A percentile compares a stretch with the other conserved stretches of the same genome.
These are phyloP conservation scores for Chrysopa pallens DNA, from an alignment of 1,140 invertebrate species.

Conservation along the genomic window DNA sequence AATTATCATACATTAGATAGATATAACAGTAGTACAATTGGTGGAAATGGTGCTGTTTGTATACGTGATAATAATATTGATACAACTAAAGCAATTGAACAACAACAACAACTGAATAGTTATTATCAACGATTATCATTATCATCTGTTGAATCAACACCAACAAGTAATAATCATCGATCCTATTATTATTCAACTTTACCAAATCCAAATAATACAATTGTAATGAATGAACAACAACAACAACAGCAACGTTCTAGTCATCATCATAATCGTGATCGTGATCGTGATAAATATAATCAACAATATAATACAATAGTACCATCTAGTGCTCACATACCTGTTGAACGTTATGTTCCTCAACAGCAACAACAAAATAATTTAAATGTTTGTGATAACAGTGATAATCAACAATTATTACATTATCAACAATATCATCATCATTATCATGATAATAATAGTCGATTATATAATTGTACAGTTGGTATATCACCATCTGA, in stretches of 20 bases:
- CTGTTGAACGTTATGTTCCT: constrained; percentile 46
- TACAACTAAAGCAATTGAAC: neutral
- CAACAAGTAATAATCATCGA: neutral
- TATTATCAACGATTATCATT: constrained; percentile 7
- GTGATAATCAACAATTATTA: constrained; percentile 6
- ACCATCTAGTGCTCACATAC: constrained; percentile 44
- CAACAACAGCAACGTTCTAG: neutral
- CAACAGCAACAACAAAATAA: constrained; percentile 10
- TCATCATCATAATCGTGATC: neutral
- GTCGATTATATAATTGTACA: too few relatives aligned
- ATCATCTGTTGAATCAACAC: constrained; percentile 8
- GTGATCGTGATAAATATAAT: neutral
- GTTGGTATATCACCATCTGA: neutral
- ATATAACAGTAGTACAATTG: neutral
- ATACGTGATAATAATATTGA: neutral
- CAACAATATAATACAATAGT: constrained; percentile 26
- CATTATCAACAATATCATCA: constrained; percentile 16
- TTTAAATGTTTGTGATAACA: too few relatives aligned
- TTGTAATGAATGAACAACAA: neutral
- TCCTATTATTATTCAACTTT: too few relatives aligned
- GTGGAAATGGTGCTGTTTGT: neutral
- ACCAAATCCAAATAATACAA: neutral
- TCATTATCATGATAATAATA: constrained; percentile 9
- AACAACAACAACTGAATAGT: neutral
- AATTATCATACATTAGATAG: too few relatives aligned